phyloP scores from a whole-genome alignment of 2,888 invertebrate genomes.

The Allophyes oxyacanthae region DNA sequence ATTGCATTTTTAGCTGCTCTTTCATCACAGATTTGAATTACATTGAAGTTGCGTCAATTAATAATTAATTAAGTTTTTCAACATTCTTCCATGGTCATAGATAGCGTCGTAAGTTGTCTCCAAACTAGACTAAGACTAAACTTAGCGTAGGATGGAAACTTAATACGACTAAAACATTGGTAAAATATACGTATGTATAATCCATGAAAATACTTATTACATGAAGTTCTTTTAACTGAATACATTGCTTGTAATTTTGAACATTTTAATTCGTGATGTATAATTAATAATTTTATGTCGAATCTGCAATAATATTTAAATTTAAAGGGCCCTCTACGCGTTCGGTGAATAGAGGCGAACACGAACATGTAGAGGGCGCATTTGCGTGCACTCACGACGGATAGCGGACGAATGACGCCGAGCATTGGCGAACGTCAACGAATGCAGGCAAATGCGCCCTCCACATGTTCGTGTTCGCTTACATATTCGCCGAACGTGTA shows the following conservation, averaged over 20 bases:
- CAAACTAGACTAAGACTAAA: conserved; percentile 66
- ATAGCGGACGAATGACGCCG: no score
- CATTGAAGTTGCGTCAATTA: conserved; percentile 42
- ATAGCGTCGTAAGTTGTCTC: conserved; percentile 57
- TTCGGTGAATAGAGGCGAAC: no score
- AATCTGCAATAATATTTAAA: conserved; percentile 14
- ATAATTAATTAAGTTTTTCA: conserved; percentile 5
- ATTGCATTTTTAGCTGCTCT: conserved; percentile 47
- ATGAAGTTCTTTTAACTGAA: conserved; percentile 8
- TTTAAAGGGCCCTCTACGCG: no score
- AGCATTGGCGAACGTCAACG: no score
- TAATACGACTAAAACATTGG: conserved; percentile 31
- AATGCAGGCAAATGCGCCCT: no score
- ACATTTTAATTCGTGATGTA: not conserved
- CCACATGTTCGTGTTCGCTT: no score
- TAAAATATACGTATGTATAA: conserved; percentile 40
- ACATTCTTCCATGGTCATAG: conserved; percentile 22
- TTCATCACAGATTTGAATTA: conserved; percentile 53
- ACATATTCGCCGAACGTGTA: no score
- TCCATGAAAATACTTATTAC: conserved; percentile 27
- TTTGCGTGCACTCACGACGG: no score
- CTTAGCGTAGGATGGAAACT: conserved; percentile 71
- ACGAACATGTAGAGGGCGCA: no score
- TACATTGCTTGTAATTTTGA: no score
- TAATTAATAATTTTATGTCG: conserved; percentile 9